phyloP scores from a whole-genome alignment of 2,113 vertebrate genomes.

The Sula dactylatra region DNA sequence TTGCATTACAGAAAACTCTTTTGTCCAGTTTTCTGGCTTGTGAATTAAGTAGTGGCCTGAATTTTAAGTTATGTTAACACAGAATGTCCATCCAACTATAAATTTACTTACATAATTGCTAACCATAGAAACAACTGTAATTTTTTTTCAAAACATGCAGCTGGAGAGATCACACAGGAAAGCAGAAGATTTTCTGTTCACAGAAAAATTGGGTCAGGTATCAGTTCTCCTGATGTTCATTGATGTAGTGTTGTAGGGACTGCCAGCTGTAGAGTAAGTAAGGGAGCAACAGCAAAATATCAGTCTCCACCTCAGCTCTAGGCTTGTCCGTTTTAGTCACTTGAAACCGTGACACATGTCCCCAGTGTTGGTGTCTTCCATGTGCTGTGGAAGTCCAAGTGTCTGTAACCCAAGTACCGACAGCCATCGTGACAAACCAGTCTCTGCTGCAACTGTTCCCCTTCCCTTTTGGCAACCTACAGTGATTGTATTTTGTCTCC shows the following conservation, averaged over 20 bases:
- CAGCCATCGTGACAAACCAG: constrained; percentile 34
- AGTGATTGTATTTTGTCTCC: constrained; percentile 8
- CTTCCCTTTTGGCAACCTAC: background rate
- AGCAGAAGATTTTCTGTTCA: background rate
- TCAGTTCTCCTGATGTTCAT: background rate
- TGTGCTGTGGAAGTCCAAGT: constrained; percentile 61
- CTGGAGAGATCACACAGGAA: background rate
- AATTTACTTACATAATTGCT: background rate
- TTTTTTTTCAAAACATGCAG: background rate
- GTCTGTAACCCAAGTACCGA: background rate
- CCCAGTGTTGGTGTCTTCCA: constrained; percentile 48
- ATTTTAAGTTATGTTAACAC: background rate
- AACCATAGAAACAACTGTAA: background rate
- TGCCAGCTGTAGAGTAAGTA: background rate
- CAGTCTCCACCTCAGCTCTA: background rate
- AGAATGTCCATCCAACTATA: background rate
- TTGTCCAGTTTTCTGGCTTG: background rate
- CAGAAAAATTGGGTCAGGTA: background rate
- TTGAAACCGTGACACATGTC: background rate
- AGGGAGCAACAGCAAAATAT: background rate
- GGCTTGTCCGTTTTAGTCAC: background rate
- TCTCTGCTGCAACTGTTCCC: constrained; percentile 34
- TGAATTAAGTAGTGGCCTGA: background rate
- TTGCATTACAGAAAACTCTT: background rate
- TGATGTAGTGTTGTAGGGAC: background rate